Conservation (phyloP, 2,888 invertebrate species). For the Oxycera nigricornis region DNA sequence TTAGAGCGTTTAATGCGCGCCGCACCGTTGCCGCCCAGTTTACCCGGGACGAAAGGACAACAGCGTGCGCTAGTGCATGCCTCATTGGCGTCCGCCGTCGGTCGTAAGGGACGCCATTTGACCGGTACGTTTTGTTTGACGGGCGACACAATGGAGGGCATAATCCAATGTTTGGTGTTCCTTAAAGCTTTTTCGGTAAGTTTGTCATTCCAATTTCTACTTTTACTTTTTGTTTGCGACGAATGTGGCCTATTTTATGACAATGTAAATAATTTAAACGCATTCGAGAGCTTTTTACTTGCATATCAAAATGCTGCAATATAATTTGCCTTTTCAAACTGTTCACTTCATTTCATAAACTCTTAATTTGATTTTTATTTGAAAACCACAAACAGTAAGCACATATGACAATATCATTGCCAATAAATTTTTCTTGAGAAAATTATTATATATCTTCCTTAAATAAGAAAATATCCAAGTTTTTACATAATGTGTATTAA, state of each 20-base stretch:
- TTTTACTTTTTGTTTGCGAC: constrained; percentile 40
- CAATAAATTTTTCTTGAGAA: too few relatives aligned
- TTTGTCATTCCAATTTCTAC: constrained; percentile 49
- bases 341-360: too few relatives aligned
- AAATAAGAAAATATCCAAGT: too few relatives aligned
- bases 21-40: constrained; percentile 71
- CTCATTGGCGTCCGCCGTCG: constrained; percentile 74
- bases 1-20: constrained; percentile 81
- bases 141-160: constrained; percentile 92
- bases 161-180: constrained; percentile 91
- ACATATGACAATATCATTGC: too few relatives aligned
- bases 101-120: constrained; percentile 81
- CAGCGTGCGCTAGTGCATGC: constrained; percentile 80
- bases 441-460: too few relatives aligned
- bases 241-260: too few relatives aligned
- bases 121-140: constrained; percentile 89
- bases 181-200: constrained; percentile 93
- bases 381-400: too few relatives aligned
- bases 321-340: too few relatives aligned
- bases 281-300: too few relatives aligned
- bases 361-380: too few relatives aligned
- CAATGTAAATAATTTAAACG: background rate
- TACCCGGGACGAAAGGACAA: constrained; percentile 66
- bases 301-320: too few relatives aligned
- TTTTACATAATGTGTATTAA: too few relatives aligned